These are phyloP conservation scores for Sialis lutaria DNA, from an alignment of 2,888 invertebrate genomes.

Conservation along the genomic window DNA sequence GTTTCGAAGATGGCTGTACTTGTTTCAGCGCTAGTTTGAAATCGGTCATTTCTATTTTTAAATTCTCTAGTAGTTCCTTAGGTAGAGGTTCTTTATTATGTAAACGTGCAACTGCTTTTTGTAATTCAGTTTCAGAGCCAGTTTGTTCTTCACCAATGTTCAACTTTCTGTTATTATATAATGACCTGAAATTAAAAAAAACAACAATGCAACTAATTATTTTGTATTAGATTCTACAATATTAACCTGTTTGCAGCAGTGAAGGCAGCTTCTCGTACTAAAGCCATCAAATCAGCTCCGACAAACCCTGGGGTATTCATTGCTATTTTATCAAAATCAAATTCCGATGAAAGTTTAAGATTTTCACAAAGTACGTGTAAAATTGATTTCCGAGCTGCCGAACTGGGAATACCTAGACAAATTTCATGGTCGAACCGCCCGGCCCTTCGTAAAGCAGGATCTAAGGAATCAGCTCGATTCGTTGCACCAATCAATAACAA, in stretches of 20 bases:
- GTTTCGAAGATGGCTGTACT: conserved; percentile 83
- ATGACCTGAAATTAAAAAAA: no score
- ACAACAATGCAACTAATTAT: no score
- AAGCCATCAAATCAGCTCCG: conserved; percentile 78
- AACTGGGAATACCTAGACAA: conserved; percentile 81
- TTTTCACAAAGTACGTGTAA: conserved; percentile 51
- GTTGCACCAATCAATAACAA: conserved; percentile 91
- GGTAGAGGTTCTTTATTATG: conserved; percentile 5
- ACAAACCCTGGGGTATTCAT: conserved; percentile 88
- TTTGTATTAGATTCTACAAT: no score
- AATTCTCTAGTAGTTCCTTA: conserved; percentile 29
- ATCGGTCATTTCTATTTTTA: conserved; percentile 56
- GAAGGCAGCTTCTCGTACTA: conserved; percentile 77
- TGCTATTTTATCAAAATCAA: conserved; percentile 59
- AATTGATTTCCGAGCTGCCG: conserved; percentile 64
- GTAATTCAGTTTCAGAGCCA: conserved; percentile 6
- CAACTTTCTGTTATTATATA: neutral
- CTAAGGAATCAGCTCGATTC: conserved; percentile 79
- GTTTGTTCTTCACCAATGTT: conserved; percentile 3
- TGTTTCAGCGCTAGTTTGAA: conserved; percentile 60
- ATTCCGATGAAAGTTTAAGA: conserved; percentile 46
- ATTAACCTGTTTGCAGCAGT: conserved; percentile 57
- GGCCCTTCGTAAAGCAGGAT: conserved; percentile 79
- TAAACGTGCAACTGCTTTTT: neutral
- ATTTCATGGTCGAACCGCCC: conserved; percentile 93